phyloP scores from a whole-genome alignment of 2,888 invertebrate genomes.

The Catocala sponsa region DNA sequence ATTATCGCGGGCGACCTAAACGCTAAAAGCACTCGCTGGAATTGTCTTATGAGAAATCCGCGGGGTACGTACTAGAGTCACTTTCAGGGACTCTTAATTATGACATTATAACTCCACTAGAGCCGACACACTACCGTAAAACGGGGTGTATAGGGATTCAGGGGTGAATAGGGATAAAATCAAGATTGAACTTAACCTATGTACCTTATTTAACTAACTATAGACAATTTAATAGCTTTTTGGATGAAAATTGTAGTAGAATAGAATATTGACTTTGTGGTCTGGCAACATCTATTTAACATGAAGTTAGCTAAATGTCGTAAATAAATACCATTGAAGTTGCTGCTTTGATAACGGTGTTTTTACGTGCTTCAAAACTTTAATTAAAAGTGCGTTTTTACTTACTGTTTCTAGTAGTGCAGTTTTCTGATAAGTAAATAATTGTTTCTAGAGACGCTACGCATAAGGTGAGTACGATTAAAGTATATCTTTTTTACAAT shows the following conservation, averaged over 20 bases:
- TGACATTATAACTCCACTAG: too few relatives aligned
- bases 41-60: too few relatives aligned
- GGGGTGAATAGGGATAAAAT: constrained; percentile 11
- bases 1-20: too few relatives aligned
- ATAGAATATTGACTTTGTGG: constrained; percentile 3
- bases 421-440: constrained; percentile 4
- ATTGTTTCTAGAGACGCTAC: background rate
- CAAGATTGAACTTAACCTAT: background rate
- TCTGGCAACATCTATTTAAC: constrained; percentile 6
- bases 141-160: constrained; percentile 7
- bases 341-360: constrained; percentile 6
- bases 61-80: too few relatives aligned
- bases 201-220: too few relatives aligned
- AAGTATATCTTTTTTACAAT: background rate
- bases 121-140: constrained; percentile 1
- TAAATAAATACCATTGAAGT: constrained; percentile 2
- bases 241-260: constrained; percentile 9
- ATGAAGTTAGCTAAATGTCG: constrained; percentile 4
- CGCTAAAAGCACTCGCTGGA: too few relatives aligned
- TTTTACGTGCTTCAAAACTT: constrained; percentile 7
- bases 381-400: constrained; percentile 5
- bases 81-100: too few relatives aligned
- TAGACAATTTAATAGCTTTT: constrained; percentile 6
- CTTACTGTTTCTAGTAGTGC: constrained; percentile 1
- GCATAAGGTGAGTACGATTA: constrained; percentile 5